A percentile compares a stretch with the other conserved stretches of the same genome.
These are phyloP conservation scores for Lasaia peninsularis DNA, from an alignment of 1,140 invertebrate species.

Conservation along the genomic window DNA sequence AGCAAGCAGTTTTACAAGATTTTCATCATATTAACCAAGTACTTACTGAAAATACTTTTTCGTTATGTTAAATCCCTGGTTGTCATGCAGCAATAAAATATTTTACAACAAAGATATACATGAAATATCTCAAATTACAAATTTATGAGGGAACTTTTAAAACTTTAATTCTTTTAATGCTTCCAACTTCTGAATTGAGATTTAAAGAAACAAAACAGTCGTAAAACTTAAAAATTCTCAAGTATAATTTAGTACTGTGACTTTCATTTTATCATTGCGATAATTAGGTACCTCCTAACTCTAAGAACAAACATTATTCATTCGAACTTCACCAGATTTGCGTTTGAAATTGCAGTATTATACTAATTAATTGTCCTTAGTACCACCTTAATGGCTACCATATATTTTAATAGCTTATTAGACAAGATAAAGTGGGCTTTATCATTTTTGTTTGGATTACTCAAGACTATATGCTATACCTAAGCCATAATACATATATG, in stretches of 20 bases:
- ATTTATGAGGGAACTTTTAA: background rate
- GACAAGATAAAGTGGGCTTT: constrained; percentile 13
- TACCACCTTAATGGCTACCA: constrained; percentile 52
- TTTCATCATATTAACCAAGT: too few species aligned
- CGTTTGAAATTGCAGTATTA: constrained; percentile 69
- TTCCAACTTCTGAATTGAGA: background rate
- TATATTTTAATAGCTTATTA: constrained; percentile 32
- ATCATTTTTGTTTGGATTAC: constrained; percentile 1
- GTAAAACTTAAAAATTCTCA: constrained; percentile 45
- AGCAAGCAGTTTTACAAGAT: too few species aligned
- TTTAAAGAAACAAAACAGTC: constrained; percentile 6
- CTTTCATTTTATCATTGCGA: constrained; percentile 58
- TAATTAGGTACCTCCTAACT: constrained; percentile 62
- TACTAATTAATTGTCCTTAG: constrained; percentile 71
- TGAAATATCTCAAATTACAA: background rate
- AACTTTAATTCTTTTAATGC: background rate
- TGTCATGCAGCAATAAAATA: too few species aligned
- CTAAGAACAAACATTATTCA: constrained; percentile 68
- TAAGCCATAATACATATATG: too few species aligned
- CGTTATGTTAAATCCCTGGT: too few species aligned
- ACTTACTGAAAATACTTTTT: too few species aligned
- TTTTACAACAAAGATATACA: too few species aligned
- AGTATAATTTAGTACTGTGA: constrained; percentile 43
- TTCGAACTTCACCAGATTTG: constrained; percentile 65
- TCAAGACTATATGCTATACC: too few species aligned